phyloP scores from a whole-genome alignment of 1,140 invertebrate species.

The Bombus fervidus region DNA sequence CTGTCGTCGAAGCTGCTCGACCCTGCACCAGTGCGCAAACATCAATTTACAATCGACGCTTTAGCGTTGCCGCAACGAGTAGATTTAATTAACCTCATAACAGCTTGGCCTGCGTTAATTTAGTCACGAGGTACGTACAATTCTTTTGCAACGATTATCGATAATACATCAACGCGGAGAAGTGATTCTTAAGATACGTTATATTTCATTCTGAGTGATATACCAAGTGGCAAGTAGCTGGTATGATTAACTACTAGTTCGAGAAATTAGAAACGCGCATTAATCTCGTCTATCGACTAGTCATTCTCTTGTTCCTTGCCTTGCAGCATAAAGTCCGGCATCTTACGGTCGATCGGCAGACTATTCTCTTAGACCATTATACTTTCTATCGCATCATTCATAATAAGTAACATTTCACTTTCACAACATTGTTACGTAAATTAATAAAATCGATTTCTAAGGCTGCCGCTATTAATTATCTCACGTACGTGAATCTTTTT shows the following conservation, averaged over 20 bases:
- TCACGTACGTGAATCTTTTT: background rate
- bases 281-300: background rate
- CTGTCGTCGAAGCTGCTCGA: background rate
- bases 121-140: background rate
- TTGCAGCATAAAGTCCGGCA: background rate
- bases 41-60: slow-evolving; percentile 37
- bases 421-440: background rate
- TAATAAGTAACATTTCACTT: background rate
- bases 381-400: background rate
- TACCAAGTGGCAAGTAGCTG: background rate
- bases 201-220: background rate
- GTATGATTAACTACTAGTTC: background rate
- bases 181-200: background rate
- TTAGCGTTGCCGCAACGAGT: background rate
- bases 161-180: background rate
- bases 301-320: background rate
- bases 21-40: background rate
- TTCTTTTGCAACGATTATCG: too few species aligned
- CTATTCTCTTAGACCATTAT: background rate
- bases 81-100: slow-evolving; percentile 15
- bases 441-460: background rate
- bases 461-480: background rate
- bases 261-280: slow-evolving; percentile 8
- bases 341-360: background rate
- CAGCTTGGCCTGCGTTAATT: background rate